These are phyloP conservation scores for Notamacropus eugenii DNA, from an alignment of 2,797 vertebrate species.

Conservation along the genomic window DNA sequence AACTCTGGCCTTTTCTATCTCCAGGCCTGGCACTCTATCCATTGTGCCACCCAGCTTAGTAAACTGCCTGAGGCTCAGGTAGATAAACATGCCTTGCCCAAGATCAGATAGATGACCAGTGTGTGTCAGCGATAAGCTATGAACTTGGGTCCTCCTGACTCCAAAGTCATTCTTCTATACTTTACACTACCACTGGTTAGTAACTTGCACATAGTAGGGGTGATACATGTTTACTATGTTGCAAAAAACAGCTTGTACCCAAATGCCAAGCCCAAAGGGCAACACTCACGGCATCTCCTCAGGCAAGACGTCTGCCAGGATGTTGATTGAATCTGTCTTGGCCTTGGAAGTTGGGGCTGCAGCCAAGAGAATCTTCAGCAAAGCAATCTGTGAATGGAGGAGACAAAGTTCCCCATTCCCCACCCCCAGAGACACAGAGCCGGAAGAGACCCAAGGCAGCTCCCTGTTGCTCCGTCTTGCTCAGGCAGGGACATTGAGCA, in stretches of 20 bases:
- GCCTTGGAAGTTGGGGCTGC: conserved; percentile 98
- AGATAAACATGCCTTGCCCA: no score
- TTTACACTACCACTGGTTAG: neutral
- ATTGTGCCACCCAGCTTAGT: neutral
- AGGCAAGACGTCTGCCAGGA: conserved; percentile 95
- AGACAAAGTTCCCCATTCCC: conserved; percentile 39
- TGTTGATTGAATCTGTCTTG: conserved; percentile 99
- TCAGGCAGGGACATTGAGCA: neutral
- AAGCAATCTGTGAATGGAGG: conserved; percentile 89
- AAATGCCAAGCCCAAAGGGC: neutral
- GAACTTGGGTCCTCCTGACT: neutral
- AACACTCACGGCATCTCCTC: conserved; percentile 98
- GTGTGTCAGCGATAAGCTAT: neutral
- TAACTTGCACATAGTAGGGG: neutral
- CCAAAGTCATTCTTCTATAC: neutral
- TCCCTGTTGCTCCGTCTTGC: neutral
- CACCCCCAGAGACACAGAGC: neutral
- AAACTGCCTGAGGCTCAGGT: neutral
- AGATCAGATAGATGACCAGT: neutral
- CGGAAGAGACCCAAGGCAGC: neutral
- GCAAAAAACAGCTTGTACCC: neutral
- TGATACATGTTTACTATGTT: neutral
- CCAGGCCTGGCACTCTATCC: neutral
- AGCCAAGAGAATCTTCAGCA: conserved; percentile 96
- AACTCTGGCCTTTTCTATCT: neutral